These are phyloP conservation scores for Rhadina sibilatrix DNA, from an alignment of 2,113 vertebrate genomes.

Conservation along the genomic window DNA sequence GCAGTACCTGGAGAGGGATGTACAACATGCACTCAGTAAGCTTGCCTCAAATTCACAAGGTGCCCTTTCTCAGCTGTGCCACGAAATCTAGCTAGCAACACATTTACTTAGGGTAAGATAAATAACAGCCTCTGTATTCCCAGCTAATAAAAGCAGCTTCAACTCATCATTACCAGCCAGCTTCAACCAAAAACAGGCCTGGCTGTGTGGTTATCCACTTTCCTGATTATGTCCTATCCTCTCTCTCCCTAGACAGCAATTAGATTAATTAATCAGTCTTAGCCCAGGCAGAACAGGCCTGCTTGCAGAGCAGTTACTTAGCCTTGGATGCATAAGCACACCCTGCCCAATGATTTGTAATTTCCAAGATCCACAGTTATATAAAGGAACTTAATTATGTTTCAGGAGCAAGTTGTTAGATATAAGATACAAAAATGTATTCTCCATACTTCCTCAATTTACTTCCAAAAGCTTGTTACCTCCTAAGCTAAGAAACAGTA, in stretches of 20 bases:
- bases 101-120: fast-evolving
- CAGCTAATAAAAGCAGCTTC: neutral
- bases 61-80: no score
- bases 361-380: neutral
- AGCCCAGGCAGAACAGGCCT: neutral
- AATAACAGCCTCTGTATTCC: neutral
- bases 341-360: neutral
- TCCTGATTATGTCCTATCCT: neutral
- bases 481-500: neutral
- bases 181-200: neutral
- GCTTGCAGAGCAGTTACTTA: neutral
- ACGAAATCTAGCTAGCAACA: neutral
- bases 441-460: neutral
- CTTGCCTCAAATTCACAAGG: neutral
- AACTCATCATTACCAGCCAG: neutral
- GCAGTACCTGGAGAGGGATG: slow-evolving; percentile 82
- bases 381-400: neutral
- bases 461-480: neutral
- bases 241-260: neutral
- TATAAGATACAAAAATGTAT: neutral
- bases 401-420: fast-evolving
- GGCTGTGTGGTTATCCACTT: neutral
- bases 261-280: neutral
- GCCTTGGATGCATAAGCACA: neutral
- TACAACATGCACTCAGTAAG: neutral